Base-by-base conservation (phyloP, 2,113 vertebrate species). In the Callopanchax toddi region DNA sequence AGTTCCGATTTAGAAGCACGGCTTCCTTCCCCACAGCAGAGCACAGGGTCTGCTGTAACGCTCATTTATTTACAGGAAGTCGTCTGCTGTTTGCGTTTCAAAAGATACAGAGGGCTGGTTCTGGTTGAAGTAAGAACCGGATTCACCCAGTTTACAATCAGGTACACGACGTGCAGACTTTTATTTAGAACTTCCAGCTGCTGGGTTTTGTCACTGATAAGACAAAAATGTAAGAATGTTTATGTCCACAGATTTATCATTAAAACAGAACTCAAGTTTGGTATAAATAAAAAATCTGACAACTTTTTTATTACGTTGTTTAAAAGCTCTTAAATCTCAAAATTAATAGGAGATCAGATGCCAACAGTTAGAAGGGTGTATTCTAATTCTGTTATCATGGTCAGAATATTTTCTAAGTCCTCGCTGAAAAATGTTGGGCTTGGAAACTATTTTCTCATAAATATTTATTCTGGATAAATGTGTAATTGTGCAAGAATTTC, bases 31-130 rank as follows among this genome's bases (percentile, higher is more conserved):
- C 34, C 43, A 64, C 11, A 53, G 37, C 57, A 11, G 15, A 53
- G 39, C 11, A 7, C 49, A 29, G 60, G 40, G 25, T 65, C 29
- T 32, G 29, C 6, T 32, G 2, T 6, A 6, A 32, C 6, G 29
- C 29, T 32, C 29, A 8, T 29, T 29, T 32, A 37, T 66, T 63
- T 40, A 58, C 74, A 67, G 57, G 50, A 81, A 76, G 50, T 54
- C 43, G 51, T 22, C 15, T 64, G 65, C 22, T 74, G 25, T 67
- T 69, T 65, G 43, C 22, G 18, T 29, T 7, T 37, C 11, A n/a
- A 23, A 10, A 42, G 3, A 53, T 56, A 0, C 16, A 11, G 18
- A 26, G 20, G 37, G 45, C 18, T 42, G 36, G 32, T 60, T 76
- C 3, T n/a, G n/a, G n/a, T n/a, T n/a, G n/a, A n/a, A n/a, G n/a